A percentile compares a stretch with the other conserved stretches of the same genome.
Evolutionary conservation across 2,888 invertebrate species (phyloP).

Genomic region (Zele albiditarsus): DNA sequence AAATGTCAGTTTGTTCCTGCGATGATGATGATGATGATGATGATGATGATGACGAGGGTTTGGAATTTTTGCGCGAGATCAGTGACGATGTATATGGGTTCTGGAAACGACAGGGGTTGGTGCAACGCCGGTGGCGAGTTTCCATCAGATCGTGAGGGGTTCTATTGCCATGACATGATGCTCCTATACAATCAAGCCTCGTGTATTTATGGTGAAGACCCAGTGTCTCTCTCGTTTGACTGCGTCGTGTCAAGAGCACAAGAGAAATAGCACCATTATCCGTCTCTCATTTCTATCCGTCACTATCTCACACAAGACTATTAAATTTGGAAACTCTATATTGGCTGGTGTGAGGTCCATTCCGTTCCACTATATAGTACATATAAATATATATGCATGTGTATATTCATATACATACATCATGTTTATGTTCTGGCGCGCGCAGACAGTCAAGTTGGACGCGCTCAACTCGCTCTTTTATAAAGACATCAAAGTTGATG

Average conservation of each 20-base stretch:
- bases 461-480: slow-evolving; percentile 59
- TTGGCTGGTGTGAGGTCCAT: slow-evolving; percentile 32
- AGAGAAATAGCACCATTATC: slow-evolving; percentile 24
- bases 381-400: slow-evolving; percentile 15
- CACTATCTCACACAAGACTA: slow-evolving; percentile 59
- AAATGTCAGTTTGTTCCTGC: no score
- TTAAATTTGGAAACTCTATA: slow-evolving; percentile 69
- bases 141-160: slow-evolving; percentile 28
- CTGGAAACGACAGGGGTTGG: slow-evolving; percentile 41
- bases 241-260: not conserved
- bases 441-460: slow-evolving; percentile 30
- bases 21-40: slow-evolving; percentile 24
- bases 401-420: not conserved
- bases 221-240: slow-evolving; percentile 13
- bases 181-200: not conserved
- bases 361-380: not conserved
- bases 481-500: slow-evolving; percentile 68
- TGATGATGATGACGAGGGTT: slow-evolving; percentile 36
- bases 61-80: slow-evolving; percentile 21
- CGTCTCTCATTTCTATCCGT: slow-evolving; percentile 30
- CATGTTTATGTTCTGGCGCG: not conserved
- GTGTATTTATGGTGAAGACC: slow-evolving; percentile 60
- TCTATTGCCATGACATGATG: not conserved
- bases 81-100: slow-evolving; percentile 28
- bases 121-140: slow-evolving; percentile 14